Base-by-base conservation (phyloP, 2,888 invertebrate species). In the Drosophila mimica region DNA sequence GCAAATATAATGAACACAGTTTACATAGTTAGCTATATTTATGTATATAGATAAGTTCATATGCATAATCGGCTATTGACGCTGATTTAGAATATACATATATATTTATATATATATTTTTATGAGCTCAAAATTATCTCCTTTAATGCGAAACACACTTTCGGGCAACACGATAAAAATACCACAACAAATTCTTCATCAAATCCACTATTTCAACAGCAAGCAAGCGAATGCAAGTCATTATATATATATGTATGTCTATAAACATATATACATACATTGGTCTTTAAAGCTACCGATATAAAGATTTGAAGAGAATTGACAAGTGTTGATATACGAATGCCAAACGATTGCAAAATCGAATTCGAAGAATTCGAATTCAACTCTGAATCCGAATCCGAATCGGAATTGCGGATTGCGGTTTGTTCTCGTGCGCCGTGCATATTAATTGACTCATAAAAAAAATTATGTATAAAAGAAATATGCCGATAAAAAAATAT, bases 381-480 rank as follows among this genome's bases (percentile, higher is more conserved):
- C 15, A 46, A 46, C 72, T 81, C 88, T 76, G 54, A 70, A 78
- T 73, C 66, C 54, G 70, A 83, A 74, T 79, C 85, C 74, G 52
- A 70, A 74, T 77, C 84, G 83, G 53, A 69, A 74, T 25, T 25
- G 25, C 25, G 25, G 25, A 3, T 81, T 74, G 66, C 82, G 51
- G 52, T 62, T 74, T 51, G 63, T 2, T 8, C 28, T 66, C 68
- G 62, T 78, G 85, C 46, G 62, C 30, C 62, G 31, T 62, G 85
- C 74, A 86, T 86, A 89, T 81, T 90, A 89, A 87, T 90, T 78
- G 74, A 72, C 87, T 85, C 80, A 74, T 82, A 88, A 88, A 74
- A 74, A 61, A 75, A n/a, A 56, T 8, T 1, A 25, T 25, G 15
- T 46, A 4, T 8, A 81, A 68, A 38, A 74, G 58, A 89, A 82